phyloP scores from a whole-genome alignment of 35 echinoderm and acorn worm genomes.

The Heliocidaris erythrogramma region DNA sequence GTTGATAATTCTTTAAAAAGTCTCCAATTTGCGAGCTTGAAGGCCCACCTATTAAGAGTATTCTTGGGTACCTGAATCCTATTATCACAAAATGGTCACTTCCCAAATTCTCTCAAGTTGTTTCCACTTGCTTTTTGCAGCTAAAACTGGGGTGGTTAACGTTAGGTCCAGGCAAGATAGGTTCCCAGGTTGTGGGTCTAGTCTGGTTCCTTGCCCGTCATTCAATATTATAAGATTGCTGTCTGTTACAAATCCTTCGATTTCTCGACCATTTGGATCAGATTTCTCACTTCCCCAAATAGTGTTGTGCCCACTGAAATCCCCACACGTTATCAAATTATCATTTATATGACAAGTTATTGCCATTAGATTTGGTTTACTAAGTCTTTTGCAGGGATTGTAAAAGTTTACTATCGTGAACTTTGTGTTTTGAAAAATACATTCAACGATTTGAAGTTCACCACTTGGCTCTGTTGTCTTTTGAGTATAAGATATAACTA shows the following conservation, averaged over 20 bases:
- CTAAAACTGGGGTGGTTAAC: neutral
- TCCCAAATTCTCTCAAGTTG: neutral
- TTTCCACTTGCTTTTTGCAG: slow-evolving; percentile 19
- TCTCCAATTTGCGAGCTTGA: neutral
- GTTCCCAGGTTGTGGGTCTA: neutral
- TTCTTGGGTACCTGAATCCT: neutral
- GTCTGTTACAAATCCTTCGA: neutral
- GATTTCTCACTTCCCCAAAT: slow-evolving; percentile 41
- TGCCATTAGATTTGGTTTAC: no score
- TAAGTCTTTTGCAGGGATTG: no score
- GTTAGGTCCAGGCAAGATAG: slow-evolving; percentile 39
- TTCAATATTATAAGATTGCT: neutral
- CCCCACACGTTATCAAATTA: slow-evolving; percentile 47
- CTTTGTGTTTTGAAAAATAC: no score
- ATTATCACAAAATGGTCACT: neutral
- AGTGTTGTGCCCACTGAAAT: slow-evolving; percentile 35
- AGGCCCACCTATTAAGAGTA: no score
- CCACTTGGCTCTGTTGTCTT: no score
- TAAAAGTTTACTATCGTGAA: no score
- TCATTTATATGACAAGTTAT: no score
- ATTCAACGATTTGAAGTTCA: no score
- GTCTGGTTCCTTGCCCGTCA: slow-evolving; percentile 14
- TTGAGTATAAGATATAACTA: no score
- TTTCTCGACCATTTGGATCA: neutral
- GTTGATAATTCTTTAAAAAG: neutral